phyloP scores from a whole-genome alignment of 2,113 vertebrate genomes.

The Leuciscus idus region DNA sequence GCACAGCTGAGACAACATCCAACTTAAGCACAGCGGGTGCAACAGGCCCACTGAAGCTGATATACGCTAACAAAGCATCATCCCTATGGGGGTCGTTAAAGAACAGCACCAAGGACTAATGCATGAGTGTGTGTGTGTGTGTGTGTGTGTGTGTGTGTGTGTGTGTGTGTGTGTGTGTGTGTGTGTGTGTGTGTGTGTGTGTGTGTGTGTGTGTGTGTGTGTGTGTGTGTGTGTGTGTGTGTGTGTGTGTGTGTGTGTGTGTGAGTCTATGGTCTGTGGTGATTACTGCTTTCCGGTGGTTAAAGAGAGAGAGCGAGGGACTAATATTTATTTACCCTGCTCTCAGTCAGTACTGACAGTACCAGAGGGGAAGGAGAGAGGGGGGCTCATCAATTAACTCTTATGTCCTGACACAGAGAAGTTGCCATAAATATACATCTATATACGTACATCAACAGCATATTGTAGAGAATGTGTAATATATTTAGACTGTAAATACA shows the following conservation, averaged over 20 bases:
- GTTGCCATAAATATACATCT: neutral
- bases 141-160: constrained; percentile 20
- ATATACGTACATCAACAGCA: neutral
- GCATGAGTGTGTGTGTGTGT: constrained; percentile 6
- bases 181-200: constrained; percentile 16
- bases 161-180: constrained; percentile 31
- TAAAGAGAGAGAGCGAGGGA: constrained; percentile 60
- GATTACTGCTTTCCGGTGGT: constrained; percentile 63
- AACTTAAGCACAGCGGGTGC: neutral
- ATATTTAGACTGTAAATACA: too few relatives aligned
- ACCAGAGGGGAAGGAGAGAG: neutral
- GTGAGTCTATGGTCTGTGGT: constrained; percentile 41
- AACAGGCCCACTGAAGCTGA: constrained; percentile 42
- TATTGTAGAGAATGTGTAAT: neutral
- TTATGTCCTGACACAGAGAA: neutral
- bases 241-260: constrained; percentile 27
- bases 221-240: constrained; percentile 28
- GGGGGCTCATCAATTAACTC: constrained; percentile 15
- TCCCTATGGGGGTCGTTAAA: constrained; percentile 69
- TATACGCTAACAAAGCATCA: constrained; percentile 50
- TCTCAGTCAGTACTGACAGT: constrained; percentile 38
- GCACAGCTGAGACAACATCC: neutral
- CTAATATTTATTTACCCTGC: constrained; percentile 62
- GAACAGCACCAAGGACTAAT: constrained; percentile 56
- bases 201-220: constrained; percentile 23